These are phyloP conservation scores for Nycteola revayana DNA, from an alignment of 2,888 invertebrate genomes.

Conservation along the genomic window DNA sequence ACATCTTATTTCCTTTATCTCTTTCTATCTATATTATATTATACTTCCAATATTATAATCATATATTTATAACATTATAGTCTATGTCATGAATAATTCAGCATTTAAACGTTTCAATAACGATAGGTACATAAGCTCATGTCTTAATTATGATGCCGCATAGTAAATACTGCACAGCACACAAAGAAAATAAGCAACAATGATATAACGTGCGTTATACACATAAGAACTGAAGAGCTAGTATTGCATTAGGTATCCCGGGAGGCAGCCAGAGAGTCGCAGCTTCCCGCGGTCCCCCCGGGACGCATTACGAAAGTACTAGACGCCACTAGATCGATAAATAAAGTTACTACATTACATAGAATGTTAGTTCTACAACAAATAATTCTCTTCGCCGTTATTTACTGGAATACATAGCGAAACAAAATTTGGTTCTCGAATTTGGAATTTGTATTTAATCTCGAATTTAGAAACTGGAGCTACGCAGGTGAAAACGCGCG, in stretches of 20 bases:
- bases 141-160: not conserved
- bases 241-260: constrained; percentile 76
- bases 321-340: constrained; percentile 74
- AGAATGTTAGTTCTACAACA: constrained; percentile 50
- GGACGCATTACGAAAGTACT: constrained; percentile 78
- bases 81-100: too few species aligned
- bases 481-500: too few species aligned
- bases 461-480: too few species aligned
- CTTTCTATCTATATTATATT: too few species aligned
- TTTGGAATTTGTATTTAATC: too few species aligned
- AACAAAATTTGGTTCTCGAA: too few species aligned
- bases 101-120: too few species aligned
- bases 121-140: too few species aligned
- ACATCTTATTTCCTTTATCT: too few species aligned
- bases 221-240: constrained; percentile 51
- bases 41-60: too few species aligned
- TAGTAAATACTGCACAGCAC: not conserved
- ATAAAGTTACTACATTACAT: constrained; percentile 62
- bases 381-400: constrained; percentile 37
- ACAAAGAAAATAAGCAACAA: constrained; percentile 32
- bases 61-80: too few species aligned
- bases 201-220: constrained; percentile 31
- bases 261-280: constrained; percentile 58
- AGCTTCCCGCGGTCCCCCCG: constrained; percentile 67
- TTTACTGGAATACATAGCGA: too few species aligned